Evolutionary conservation across 2,888 invertebrate genomes (phyloP).

Genomic region (Tetranychus piercei): DNA sequence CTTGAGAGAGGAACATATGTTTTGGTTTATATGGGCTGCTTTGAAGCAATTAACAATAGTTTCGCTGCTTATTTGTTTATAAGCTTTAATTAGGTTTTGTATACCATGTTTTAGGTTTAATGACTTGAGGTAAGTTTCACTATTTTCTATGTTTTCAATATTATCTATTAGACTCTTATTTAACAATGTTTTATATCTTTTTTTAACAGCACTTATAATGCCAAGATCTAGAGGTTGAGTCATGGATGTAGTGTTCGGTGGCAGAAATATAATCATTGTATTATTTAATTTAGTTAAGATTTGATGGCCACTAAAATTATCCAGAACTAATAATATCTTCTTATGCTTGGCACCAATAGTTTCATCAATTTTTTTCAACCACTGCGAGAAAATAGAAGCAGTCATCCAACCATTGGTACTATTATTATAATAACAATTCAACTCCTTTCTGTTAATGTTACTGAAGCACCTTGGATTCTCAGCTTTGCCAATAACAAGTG

Average conservation of each 20-base stretch:
- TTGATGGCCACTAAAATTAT: background rate
- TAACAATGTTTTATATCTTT: background rate
- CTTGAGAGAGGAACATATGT: too few species aligned
- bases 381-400: background rate
- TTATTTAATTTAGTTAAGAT: background rate
- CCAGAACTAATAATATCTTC: background rate
- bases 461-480: background rate
- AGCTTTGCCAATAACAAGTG: background rate
- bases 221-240: background rate
- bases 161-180: background rate
- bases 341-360: background rate
- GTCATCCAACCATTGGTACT: background rate
- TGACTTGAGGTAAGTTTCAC: too few species aligned
- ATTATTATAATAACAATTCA: background rate
- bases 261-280: background rate
- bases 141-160: too few species aligned
- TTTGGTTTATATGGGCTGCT: too few species aligned
- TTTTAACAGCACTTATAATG: background rate
- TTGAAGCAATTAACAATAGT: too few species aligned
- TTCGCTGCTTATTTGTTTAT: too few species aligned
- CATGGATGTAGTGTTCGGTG: background rate
- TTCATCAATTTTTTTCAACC: background rate
- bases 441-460: background rate
- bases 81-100: too few species aligned
- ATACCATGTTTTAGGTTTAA: too few species aligned